Base-by-base conservation (phyloP, 2,797 vertebrate genomes). In the Microchirus variegatus region DNA sequence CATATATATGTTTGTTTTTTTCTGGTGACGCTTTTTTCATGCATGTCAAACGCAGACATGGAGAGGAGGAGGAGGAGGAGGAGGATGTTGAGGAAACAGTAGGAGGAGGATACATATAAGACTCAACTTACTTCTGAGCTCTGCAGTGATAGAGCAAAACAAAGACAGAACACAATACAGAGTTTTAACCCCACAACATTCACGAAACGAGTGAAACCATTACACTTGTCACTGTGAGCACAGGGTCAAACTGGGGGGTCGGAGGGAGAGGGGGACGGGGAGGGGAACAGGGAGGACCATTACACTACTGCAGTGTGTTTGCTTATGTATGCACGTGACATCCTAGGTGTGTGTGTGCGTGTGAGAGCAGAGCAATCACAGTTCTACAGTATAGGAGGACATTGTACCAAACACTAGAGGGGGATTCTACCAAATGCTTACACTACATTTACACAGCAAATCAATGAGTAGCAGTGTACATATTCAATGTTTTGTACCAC, bases 111-210 rank as follows among this genome's bases (percentile, higher is more conserved):
- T 84, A 93, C 92, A 93, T 90, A 91, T 87, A 92, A 92, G 92
- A 91, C 88, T 90, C 74, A 84, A 96, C 96, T 97, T 97, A 97
- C 96, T 97, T 97, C 93, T 97, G 96, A 93, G 95, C 95, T 94
- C 96, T 97, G 95, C 92, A 78, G 91, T 94, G 94, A 94, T 82
- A 90, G 90, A 90, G 94, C 87, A 85, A 89, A 95, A 95, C 94
- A 93, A 93, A 93, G 93, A 95, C 93, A 95, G 92, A 96, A 93
- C 93, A 96, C 91, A 94, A 87, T 90, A 92, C 87, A 93, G 80
- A 90, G 91, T 90, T 94, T 95, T 93, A 95, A 93, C 90, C 91
- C 79, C 90, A 93, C 90, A 53, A 92, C 91, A 93, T 87, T 88
- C 88, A 93, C 87, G 77, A 89, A 90, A 91, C 86, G 59, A 90